Evolutionary conservation across 2,888 invertebrate genomes (phyloP), one percentile per base, ranked within the genome.

Genomic region (Cybosia mesomella): DNA sequence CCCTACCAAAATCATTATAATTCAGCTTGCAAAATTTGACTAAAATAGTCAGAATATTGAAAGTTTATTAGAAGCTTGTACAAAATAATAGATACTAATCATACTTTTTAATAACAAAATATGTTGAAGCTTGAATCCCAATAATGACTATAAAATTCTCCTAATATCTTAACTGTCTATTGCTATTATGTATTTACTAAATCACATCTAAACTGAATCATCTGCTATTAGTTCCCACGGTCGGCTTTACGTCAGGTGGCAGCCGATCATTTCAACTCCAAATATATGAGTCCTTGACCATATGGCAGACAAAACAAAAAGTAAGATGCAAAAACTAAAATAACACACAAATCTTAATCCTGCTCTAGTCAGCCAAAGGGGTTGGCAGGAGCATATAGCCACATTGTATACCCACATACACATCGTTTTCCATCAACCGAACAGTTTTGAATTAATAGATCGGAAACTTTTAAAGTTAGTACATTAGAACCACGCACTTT

Each of bases 181-280:
- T 36, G 32, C 32, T 58, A 58, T 32, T n/a, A n/a, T n/a, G n/a
- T 28, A 39, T 24, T n/a, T 43, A 34, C 49, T 24, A 65, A 64
- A 65, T 18, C 15, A 39, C 22, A 21, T 2, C 58, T 54, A 54
- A 58, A 28, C 53, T 43, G 39, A 58, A 66, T 67, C 39, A 15
- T 32, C 58, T 34, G 32, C 66, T 34, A 13, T 53, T 58, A 34
- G 22, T 74, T 77, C 71, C 68, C 78, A 71, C 67, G 74, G 58
- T 72, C 43, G 60, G 64, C 60, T 74, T 69, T 49, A 63, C 66
- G 71, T 75, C 80, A 78, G 71, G 49, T 78, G 78, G 78, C 58
- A 68, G 55, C 57, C 71, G 72, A 72, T 67, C 60, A 63, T 61
- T 68, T 53, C 18, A 68, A 72, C 68, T 70, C 75, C 61, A 70